A percentile compares a stretch with the other conserved stretches of the same genome.
Evolutionary conservation across 2,797 vertebrate species (phyloP).

Genomic region (Garrulus glandarius): DNA sequence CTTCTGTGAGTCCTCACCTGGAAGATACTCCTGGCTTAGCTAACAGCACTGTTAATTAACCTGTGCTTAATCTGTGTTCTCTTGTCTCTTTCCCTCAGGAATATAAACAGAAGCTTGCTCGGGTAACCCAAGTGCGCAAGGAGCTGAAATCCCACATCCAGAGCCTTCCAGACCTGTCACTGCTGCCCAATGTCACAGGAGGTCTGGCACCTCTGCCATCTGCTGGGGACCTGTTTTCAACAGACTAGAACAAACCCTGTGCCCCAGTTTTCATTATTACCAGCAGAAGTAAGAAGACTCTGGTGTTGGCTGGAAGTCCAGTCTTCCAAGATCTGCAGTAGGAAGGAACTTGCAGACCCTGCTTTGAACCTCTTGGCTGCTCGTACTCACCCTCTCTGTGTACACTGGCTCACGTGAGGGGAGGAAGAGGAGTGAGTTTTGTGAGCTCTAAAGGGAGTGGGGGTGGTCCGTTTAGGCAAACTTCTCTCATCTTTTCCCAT

Average conservation of each 20-base stretch:
- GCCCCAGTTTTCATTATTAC: constrained; percentile 36
- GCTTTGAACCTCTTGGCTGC: constrained; percentile 29
- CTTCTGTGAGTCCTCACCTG: neutral
- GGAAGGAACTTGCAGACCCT: constrained; percentile 57
- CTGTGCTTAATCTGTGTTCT: neutral
- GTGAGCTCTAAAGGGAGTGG: neutral
- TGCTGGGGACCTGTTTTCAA: constrained; percentile 97
- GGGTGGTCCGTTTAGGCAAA: neutral
- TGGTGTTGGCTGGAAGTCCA: constrained; percentile 42
- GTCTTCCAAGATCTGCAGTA: constrained; percentile 2
- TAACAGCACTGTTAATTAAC: neutral
- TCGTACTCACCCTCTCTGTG: neutral
- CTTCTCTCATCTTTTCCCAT: constrained; percentile 8
- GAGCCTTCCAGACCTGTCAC: constrained; percentile 95
- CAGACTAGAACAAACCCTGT: constrained; percentile 82
- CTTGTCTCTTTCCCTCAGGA: constrained; percentile 78
- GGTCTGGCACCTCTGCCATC: constrained; percentile 95
- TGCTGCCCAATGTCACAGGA: constrained; percentile 94
- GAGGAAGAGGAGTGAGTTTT: neutral
- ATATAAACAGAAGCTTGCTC: constrained; percentile 96
- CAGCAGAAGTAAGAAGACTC: constrained; percentile 66
- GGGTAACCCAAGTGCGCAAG: constrained; percentile 96
- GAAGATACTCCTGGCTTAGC: neutral
- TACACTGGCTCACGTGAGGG: neutral
- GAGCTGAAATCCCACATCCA: constrained; percentile 99